Percentiles rank a stretch among this genome's conserved stretches.
phyloP scores from a whole-genome alignment of 2,888 invertebrate species.

The Clitarchus hookeri region DNA sequence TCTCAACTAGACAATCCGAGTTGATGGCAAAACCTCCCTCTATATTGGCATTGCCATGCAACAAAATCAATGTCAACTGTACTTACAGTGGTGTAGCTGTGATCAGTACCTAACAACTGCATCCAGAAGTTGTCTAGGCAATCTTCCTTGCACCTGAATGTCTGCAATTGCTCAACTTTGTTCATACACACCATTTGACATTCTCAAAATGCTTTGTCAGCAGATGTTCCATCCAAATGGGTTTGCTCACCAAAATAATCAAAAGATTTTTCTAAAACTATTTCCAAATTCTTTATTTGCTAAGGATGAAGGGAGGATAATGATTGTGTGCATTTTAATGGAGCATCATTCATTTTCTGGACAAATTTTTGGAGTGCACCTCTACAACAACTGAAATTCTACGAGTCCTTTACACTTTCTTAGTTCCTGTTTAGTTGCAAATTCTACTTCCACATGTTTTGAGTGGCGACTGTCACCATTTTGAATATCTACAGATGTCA shows the following conservation, averaged over 20 bases:
- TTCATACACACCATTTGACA: no score
- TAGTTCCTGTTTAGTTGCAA: not conserved
- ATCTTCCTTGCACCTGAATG: no score
- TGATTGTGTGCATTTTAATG: not conserved
- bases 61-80: no score
- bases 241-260: not conserved
- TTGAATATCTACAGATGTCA: not conserved
- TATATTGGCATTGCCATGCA: no score
- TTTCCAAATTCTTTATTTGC: not conserved
- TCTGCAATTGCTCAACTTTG: no score
- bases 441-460: not conserved
- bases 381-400: not conserved
- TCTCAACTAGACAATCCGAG: no score
- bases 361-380: not conserved
- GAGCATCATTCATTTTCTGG: not conserved
- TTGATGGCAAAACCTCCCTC: no score
- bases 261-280: not conserved
- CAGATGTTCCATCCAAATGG: not conserved
- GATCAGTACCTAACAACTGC: no score
- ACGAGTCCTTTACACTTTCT: not conserved
- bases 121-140: no score
- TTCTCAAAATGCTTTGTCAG: not conserved
- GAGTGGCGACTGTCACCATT: not conserved
- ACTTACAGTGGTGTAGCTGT: no score
- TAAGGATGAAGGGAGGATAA: not conserved